Evolutionary conservation across 2,797 vertebrate species (phyloP).

Genomic region (Mastacembelus armatus): DNA sequence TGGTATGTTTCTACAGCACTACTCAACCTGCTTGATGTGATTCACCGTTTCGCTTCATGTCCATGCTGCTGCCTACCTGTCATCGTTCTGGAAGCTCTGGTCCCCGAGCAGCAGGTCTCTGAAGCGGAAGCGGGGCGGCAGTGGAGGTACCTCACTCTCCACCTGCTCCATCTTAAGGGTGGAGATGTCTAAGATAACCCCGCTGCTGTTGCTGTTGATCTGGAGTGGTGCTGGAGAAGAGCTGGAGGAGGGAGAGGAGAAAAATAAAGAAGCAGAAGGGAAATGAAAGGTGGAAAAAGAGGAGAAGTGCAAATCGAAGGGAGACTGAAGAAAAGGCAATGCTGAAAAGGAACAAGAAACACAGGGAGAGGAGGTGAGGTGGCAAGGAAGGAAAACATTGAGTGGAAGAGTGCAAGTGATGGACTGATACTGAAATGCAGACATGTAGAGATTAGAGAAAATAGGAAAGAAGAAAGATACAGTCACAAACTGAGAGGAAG

Average conservation of each 20-base stretch:
- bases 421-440: background rate
- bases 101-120: conserved; percentile 94
- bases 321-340: background rate
- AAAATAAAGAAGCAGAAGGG: conserved; percentile 23
- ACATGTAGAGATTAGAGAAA: background rate
- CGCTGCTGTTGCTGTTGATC: conserved; percentile 74
- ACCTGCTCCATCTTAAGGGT: conserved; percentile 85
- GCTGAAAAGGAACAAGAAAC: background rate
- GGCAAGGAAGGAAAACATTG: conserved; percentile 16
- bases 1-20: background rate
- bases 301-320: background rate
- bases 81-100: conserved; percentile 90
- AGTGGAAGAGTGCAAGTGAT: conserved; percentile 8
- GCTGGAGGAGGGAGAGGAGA: conserved; percentile 54
- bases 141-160: conserved; percentile 88
- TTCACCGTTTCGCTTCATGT: background rate
- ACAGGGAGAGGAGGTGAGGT: conserved; percentile 2
- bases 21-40: background rate
- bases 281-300: background rate
- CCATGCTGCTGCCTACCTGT: conserved; percentile 84
- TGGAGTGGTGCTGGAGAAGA: conserved; percentile 50
- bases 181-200: conserved; percentile 85
- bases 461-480: background rate
- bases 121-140: conserved; percentile 92
- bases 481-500: background rate